Evolutionary conservation across 2,888 invertebrate species (phyloP).

Genomic region (Phalera bucephala): DNA sequence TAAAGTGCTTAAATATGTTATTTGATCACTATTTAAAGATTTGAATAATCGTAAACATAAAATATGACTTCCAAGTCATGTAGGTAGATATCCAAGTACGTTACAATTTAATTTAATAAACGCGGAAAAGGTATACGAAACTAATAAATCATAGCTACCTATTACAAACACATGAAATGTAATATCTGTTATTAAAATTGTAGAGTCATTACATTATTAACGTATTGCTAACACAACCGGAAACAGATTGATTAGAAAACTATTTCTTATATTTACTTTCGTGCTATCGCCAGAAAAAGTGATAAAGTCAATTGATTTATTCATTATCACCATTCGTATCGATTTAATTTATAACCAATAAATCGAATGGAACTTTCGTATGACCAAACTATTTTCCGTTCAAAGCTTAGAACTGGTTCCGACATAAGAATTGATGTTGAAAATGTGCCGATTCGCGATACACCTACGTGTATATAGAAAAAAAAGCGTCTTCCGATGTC

Average conservation of each 20-base stretch:
- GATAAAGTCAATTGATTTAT: slow-evolving; percentile 22
- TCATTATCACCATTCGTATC: slow-evolving; percentile 14
- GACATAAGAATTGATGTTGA: slow-evolving; percentile 28
- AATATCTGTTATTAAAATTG: too few relatives aligned
- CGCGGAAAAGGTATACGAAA: too few relatives aligned
- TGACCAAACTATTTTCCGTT: slow-evolving; percentile 13
- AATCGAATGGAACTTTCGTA: slow-evolving; percentile 24
- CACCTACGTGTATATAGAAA: slow-evolving; percentile 25
- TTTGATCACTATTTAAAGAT: too few relatives aligned
- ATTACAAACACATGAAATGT: too few relatives aligned
- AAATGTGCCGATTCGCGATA: slow-evolving; percentile 44
- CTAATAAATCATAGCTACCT: too few relatives aligned
- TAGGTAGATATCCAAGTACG: too few relatives aligned
- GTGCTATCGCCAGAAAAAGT: slow-evolving; percentile 15
- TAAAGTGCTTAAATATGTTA: too few relatives aligned
- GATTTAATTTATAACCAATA: slow-evolving; percentile 24
- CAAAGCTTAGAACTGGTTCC: slow-evolving; percentile 8
- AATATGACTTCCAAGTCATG: too few relatives aligned
- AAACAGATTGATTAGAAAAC: slow-evolving; percentile 5
- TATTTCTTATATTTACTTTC: slow-evolving; percentile 22
- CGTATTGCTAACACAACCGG: too few relatives aligned
- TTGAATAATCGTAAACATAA: too few relatives aligned
- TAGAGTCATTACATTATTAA: too few relatives aligned
- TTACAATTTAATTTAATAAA: too few relatives aligned
- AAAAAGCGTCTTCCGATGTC: slow-evolving; percentile 52